Evolutionary conservation across 2,797 vertebrate species (phyloP), one percentile per base, ranked within the genome.

Genomic region (Danio tinwini): DNA sequence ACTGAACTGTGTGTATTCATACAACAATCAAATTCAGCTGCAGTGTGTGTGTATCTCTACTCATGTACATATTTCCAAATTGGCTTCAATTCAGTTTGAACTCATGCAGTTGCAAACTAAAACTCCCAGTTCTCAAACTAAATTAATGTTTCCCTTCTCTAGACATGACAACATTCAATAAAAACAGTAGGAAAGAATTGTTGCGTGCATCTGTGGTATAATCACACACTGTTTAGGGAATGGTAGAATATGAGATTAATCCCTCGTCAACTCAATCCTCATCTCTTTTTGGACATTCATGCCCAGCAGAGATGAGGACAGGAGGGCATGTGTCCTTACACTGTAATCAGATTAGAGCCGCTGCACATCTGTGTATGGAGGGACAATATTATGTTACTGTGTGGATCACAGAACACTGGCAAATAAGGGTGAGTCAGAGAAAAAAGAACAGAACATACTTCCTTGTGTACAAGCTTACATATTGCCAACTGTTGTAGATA

Each of bases 311-410:
- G 16, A 55, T 65, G 70, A 42, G 11, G 59, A 79, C 76, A 79
- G 65, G 67, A 52, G 21, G 67, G 52, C 81, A 77, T 61, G 72
- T 84, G 81, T 49, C 72, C 68, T 76, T 53, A 71, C 49, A 67
- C 74, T 47, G 80, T 62, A 81, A 78, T 65, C 76, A 71, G 73
- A 68, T 81, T 81, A 81, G 13, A 50, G 49, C 44, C 14, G 37
- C 37, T 67, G 55, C 70, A 82, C 81, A 83, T 85, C 81, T 82
- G 74, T 81, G 53, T 55, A 58, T 47, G 45, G 56, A 49, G n/a
- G 10, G 16, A 69, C 8, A 42, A 21, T 44, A 40, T 70, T 29
- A 79, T 74, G 75, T 64, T 19, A 39, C 42, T 49, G 55, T 44
- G 67, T 63, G 67, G 21, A 62, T 42, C 7, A 56, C 11, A 8